phyloP scores from a whole-genome alignment of 2,113 vertebrate species.

The Pimephales promelas region DNA sequence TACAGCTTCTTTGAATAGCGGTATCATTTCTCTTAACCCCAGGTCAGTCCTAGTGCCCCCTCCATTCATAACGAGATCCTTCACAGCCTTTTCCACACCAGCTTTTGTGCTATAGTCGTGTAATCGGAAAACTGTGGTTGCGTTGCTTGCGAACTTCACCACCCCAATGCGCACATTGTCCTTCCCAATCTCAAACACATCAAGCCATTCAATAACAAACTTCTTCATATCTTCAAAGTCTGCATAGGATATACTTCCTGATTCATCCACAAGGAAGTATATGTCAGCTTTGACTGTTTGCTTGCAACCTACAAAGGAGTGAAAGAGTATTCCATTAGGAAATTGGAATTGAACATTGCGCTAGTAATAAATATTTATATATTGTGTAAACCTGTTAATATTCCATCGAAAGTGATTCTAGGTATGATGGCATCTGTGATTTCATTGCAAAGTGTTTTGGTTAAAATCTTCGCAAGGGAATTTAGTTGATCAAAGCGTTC shows the following conservation, averaged over 20 bases:
- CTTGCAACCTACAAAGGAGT: conserved; percentile 72
- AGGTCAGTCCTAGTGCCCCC: conserved; percentile 76
- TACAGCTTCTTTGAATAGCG: conserved; percentile 67
- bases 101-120: conserved; percentile 44
- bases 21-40: conserved; percentile 76
- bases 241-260: conserved; percentile 73
- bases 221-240: conserved; percentile 83
- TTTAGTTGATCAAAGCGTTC: conserved; percentile 75
- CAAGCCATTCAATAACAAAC: conserved; percentile 78
- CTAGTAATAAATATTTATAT: neutral
- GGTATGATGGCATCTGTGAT: conserved; percentile 47
- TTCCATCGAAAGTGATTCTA: neutral
- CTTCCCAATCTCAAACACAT: conserved; percentile 73
- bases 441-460: conserved; percentile 75
- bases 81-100: conserved; percentile 70
- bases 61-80: conserved; percentile 66
- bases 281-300: conserved; percentile 83
- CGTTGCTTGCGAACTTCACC: conserved; percentile 70
- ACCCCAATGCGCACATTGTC: conserved; percentile 80
- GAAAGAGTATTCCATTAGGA: neutral
- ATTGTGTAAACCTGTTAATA: conserved; percentile 38
- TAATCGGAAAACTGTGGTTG: conserved; percentile 72
- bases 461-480: conserved; percentile 66
- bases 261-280: conserved; percentile 87
- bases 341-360: neutral